phyloP scores from a whole-genome alignment of 2,113 vertebrate species.

The Phycodurus eques region DNA sequence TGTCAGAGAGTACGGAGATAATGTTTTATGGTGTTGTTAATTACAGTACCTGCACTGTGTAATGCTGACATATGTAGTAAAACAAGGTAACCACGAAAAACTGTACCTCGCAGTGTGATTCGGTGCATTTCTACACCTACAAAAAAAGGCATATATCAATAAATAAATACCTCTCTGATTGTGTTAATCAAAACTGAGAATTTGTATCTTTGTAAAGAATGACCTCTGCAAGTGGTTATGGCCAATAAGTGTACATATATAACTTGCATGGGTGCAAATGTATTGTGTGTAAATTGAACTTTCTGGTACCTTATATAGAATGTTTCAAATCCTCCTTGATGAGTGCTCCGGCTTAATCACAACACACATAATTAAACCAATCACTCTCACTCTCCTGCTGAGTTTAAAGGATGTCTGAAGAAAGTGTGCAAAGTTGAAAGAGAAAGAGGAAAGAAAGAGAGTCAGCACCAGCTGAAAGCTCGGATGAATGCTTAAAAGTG shows the following conservation, averaged over 20 bases:
- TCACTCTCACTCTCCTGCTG: constrained; percentile 49
- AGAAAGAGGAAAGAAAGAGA: not conserved
- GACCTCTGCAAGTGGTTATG: not conserved
- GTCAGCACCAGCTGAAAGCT: constrained; percentile 29
- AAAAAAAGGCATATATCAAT: no score
- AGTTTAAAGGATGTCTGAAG: constrained; percentile 25
- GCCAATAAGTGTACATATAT: not conserved
- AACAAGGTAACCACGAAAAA: not conserved
- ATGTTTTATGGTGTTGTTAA: not conserved
- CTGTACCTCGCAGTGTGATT: no score
- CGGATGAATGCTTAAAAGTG: constrained; percentile 39
- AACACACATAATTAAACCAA: constrained; percentile 65
- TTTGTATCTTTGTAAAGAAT: not conserved
- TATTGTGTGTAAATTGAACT: not conserved
- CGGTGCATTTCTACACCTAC: no score
- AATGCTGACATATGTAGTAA: not conserved
- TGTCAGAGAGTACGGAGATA: not conserved
- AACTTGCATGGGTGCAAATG: not conserved
- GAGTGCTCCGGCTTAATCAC: constrained; percentile 55
- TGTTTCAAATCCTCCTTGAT: constrained; percentile 14
- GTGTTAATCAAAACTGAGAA: not conserved
- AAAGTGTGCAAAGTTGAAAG: not conserved
- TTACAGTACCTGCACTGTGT: not conserved
- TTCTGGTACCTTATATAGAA: not conserved
- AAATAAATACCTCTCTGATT: no score